Evolutionary conservation across 2,113 vertebrate genomes (phyloP), one percentile per base, ranked within the genome.

Genomic region (Notarius quadriscutis): DNA sequence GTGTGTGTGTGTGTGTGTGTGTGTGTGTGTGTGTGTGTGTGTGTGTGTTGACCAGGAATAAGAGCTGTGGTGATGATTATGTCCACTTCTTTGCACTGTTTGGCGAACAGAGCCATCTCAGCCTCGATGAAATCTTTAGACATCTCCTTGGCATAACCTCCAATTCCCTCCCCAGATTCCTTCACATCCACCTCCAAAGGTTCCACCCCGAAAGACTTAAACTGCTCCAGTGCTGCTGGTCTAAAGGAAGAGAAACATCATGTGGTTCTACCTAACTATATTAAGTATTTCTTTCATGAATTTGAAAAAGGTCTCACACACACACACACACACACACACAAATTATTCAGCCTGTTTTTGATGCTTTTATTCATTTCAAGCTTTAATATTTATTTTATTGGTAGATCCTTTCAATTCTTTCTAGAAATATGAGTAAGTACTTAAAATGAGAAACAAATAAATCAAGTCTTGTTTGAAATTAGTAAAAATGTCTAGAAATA

Each of bases 51-150:
- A 99, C 98, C 98, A 83, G 98, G 98, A 89, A 99, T 99, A 51
- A 99, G 97, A 0, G 98, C 98, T 0, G 98, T 99, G 91, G 94
- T 98, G 91, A 99, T 95, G 5, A 99, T 91, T 74, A 99, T 99
- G 92, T 99, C 98, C 88, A 99, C 96, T 0, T 99, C 98, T 91
- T 95, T 96, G 92, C 97, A 99, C 85, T 99, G 98, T 75, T 97
- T 97, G 89, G 97, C 96, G 88, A 99, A 99, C 51, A 99, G 96
- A 88, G 97, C 97, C 98, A 99, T 98, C 92, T 99, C 98, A 0
- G 96, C 98, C 55, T 99, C 97, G 62, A 99, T 97, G 93, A 99
- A 99, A 92, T 99, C 97, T 91, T 98, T 98, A 27, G 98, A 99
- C 98, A 99, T 99, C 92, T 95, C 97, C 88, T 98, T 99, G 67